Base-by-base conservation (phyloP, 2,888 invertebrate genomes). In the Heliconius ismenius region DNA sequence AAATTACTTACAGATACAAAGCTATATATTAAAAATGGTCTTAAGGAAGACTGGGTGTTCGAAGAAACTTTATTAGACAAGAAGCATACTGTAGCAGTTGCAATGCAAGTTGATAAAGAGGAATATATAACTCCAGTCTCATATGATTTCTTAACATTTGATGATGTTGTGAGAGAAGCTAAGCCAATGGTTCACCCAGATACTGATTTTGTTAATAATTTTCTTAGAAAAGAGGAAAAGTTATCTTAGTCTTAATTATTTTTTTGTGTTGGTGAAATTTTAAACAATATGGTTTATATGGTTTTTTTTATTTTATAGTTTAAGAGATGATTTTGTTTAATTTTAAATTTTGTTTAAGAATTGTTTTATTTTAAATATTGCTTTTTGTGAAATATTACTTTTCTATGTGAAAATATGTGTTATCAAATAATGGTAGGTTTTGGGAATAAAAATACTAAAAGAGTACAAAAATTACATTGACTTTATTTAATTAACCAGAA, bases 1-100 rank as follows among this genome's bases (percentile, higher is more conserved):
- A 86, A 90, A 70, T 82, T 92, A 81, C 89, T 95, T 2, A 94
- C 89, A 0, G 96, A 97, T 86, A 97, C 98, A 2, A 91, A 91
- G 73, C 89, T 98, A 65, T 95, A 92, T 84, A 91, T 96, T 21
- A 95, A 96, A 81, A 95, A 95, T 77, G 86, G 91, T 69, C 88
- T 94, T 77, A 92, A 94, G 69, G 84, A 91, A 18, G 91, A 95
- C 77, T 99, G 98, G 97, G 83, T 92, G 63, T 98, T 99, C 92
- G 97, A 98, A 86, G 99, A 99, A 91, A 96, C 96, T 62, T 90
- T 97, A 81, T 83, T 98, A 67, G 96, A 97, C 89, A 93, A 95
- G 0, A 92, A 95, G 75, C 98, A 98, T 90, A 96, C 97, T 86
- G 97, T 97, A 28, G 96, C 97, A 28, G 97, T 98, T 39, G 97